phyloP scores from a whole-genome alignment of 2,113 vertebrate species.

The Mungos mungo region DNA sequence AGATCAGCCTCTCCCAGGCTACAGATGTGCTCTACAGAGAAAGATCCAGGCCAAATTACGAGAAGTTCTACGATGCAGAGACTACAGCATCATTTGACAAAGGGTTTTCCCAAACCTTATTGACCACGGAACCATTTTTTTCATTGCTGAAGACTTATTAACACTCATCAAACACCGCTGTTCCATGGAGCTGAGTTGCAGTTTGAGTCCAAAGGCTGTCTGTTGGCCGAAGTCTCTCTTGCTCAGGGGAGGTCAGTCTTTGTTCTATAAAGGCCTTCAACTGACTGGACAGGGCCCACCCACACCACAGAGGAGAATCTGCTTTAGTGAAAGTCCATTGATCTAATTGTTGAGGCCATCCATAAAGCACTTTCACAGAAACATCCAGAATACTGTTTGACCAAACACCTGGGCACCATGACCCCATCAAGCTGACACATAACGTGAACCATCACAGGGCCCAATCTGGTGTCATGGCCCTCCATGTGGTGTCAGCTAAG shows the following conservation, averaged over 20 bases:
- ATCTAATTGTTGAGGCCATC: neutral
- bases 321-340: neutral
- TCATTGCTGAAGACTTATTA: neutral
- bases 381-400: neutral
- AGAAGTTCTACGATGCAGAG: neutral
- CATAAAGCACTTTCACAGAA: neutral
- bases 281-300: neutral
- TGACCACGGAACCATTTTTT: neutral
- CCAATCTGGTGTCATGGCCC: neutral
- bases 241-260: neutral
- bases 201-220: neutral
- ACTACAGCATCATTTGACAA: neutral
- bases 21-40: neutral
- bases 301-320: neutral
- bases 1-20: neutral
- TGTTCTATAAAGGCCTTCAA: neutral
- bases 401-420: neutral
- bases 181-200: neutral
- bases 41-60: neutral
- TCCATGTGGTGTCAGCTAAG: rapidly evolving
- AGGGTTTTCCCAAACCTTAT: neutral
- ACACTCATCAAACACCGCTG: neutral
- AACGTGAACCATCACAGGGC: neutral
- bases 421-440: neutral
- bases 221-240: neutral